Percentiles rank a stretch among this genome's conserved stretches.
Evolutionary conservation across 2,888 invertebrate species (phyloP).

Genomic region (Cheilosia pagana): DNA sequence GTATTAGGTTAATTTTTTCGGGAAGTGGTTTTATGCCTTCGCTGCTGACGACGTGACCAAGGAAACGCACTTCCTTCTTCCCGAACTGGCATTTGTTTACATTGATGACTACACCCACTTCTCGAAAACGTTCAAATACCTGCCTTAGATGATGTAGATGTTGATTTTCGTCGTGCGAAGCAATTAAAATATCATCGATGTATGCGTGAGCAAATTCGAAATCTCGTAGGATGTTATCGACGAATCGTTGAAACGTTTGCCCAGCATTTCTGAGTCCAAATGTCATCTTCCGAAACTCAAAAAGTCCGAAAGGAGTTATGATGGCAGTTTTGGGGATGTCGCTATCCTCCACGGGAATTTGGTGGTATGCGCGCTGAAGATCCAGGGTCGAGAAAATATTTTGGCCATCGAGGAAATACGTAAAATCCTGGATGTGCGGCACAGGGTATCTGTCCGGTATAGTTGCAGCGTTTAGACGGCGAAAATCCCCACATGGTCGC

Average conservation of each 20-base stretch:
- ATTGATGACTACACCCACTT: neutral
- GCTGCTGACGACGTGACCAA: conserved; percentile 55
- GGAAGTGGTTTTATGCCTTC: conserved; percentile 52
- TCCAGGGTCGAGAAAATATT: conserved; percentile 29
- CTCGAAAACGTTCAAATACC: neutral
- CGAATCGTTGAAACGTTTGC: conserved; percentile 79
- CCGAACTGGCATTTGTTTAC: conserved; percentile 1
- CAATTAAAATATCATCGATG: conserved; percentile 75
- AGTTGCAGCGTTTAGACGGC: conserved; percentile 15
- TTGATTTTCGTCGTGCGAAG: conserved; percentile 1
- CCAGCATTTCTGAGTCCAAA: conserved; percentile 79
- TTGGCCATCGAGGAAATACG: neutral
- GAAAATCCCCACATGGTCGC: conserved; percentile 28
- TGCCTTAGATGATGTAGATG: neutral
- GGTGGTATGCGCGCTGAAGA: conserved; percentile 5
- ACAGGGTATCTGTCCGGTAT: conserved; percentile 9
- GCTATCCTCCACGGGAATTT: conserved; percentile 18
- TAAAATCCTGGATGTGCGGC: conserved; percentile 18
- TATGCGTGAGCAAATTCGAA: conserved; percentile 76
- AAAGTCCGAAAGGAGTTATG: conserved; percentile 79
- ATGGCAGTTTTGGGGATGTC: conserved; percentile 67
- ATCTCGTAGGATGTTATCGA: conserved; percentile 76
- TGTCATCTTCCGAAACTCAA: conserved; percentile 78
- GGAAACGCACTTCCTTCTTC: conserved; percentile 58
- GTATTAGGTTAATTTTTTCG: conserved; percentile 65